Conservation (phyloP, 92 coral and sea anemone genomes). For the Diadumene lineata region DNA sequence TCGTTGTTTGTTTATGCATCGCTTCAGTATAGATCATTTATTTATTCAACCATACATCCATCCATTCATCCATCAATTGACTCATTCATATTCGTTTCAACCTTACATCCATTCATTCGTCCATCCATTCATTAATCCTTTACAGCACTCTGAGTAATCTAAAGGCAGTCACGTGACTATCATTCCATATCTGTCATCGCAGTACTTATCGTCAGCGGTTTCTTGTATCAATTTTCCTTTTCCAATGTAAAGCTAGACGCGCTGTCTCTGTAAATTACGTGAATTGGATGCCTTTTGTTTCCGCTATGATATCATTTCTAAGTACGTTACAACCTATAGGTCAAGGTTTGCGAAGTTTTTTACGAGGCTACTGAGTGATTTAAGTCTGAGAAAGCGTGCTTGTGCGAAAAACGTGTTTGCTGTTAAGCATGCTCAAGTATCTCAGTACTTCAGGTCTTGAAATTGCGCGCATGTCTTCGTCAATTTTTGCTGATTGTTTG, state of each 20-base stretch:
- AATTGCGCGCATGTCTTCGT: too few relatives aligned
- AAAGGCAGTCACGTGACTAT: not conserved
- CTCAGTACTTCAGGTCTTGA: too few relatives aligned
- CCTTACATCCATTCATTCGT: too few relatives aligned
- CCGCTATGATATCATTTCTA: slow-evolving; percentile 8
- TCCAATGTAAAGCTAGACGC: not conserved
- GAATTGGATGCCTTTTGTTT: slow-evolving; percentile 15
- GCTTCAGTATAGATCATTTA: not conserved
- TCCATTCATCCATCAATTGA: too few relatives aligned
- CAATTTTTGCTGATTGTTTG: too few relatives aligned
- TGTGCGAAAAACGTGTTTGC: too few relatives aligned
- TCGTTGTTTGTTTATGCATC: not conserved
- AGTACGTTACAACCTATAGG: slow-evolving; percentile 3
- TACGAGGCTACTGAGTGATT: slow-evolving; percentile 5
- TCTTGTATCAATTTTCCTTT: not conserved
- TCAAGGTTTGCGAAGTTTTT: slow-evolving; percentile 11
- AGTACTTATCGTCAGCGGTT: slow-evolving; percentile 3
- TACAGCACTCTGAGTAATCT: too few relatives aligned
- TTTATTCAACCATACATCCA: not conserved
- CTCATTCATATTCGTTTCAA: too few relatives aligned
- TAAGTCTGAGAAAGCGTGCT: not conserved
- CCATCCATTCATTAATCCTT: too few relatives aligned
- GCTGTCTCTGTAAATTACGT: slow-evolving; percentile 16
- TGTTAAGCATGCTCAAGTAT: too few relatives aligned
- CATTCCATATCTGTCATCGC: slow-evolving; percentile 16